These are phyloP conservation scores for Calidris pygmaea DNA, from an alignment of 2,113 vertebrate genomes.

Conservation along the genomic window DNA sequence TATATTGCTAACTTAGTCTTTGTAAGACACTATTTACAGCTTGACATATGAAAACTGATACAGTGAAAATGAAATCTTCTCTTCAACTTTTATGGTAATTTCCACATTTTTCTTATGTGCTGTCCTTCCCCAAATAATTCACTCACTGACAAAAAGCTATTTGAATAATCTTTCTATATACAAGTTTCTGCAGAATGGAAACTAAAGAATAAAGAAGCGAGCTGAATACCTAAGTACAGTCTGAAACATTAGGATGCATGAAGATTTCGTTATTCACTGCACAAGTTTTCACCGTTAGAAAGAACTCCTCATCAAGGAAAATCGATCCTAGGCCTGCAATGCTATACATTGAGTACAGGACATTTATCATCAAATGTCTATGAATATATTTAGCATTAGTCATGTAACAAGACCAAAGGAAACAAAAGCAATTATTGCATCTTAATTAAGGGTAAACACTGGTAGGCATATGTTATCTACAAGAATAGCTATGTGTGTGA, in stretches of 20 bases:
- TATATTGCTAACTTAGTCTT: not conserved
- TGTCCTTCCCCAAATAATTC: slow-evolving; percentile 37
- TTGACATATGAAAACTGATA: slow-evolving; percentile 3
- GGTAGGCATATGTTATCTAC: slow-evolving; percentile 62
- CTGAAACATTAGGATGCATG: not conserved
- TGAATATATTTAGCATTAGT: slow-evolving; percentile 22
- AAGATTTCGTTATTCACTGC: not conserved
- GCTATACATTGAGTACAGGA: not conserved
- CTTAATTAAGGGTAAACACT: slow-evolving; percentile 71
- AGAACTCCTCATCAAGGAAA: slow-evolving; percentile 7
- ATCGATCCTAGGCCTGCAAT: not conserved
- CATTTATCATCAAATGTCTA: slow-evolving; percentile 21
- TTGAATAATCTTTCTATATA: slow-evolving; percentile 33
- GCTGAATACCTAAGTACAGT: not conserved
- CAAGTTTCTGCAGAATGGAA: slow-evolving; percentile 14
- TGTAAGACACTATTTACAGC: not conserved
- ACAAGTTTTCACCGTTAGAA: not conserved
- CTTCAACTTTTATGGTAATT: slow-evolving; percentile 34
- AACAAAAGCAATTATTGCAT: slow-evolving; percentile 60
- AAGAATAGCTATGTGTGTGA: slow-evolving; percentile 42
- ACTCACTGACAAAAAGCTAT: slow-evolving; percentile 26
- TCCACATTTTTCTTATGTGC: not conserved
- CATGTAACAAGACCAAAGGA: slow-evolving; percentile 12
- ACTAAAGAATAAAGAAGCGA: not conserved
- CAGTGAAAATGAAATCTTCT: slow-evolving; percentile 14